These are phyloP conservation scores for Brachyistius frenatus DNA, from an alignment of 2,113 vertebrate species.

Conservation along the genomic window DNA sequence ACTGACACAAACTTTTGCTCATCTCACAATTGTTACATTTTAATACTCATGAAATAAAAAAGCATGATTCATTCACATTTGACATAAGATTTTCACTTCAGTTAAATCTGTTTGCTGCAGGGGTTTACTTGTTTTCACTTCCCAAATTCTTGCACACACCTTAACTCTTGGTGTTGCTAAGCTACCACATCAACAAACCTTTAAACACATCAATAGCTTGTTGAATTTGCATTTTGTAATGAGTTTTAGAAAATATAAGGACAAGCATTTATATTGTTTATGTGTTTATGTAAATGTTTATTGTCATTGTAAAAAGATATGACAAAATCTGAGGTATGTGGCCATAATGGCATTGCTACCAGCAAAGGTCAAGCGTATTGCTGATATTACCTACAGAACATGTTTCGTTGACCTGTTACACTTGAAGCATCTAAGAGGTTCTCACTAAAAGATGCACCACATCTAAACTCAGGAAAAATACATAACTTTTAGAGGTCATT, in stretches of 20 bases:
- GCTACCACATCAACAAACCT: not conserved
- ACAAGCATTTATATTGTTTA: too few relatives aligned
- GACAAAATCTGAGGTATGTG: not conserved
- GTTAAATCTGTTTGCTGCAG: not conserved
- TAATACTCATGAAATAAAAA: too few relatives aligned
- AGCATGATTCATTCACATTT: not conserved
- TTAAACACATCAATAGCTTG: not conserved
- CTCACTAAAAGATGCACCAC: too few relatives aligned
- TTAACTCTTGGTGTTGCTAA: not conserved
- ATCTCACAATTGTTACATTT: too few relatives aligned
- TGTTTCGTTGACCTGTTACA: constrained; percentile 6
- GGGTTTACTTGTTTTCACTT: not conserved
- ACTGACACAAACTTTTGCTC: too few relatives aligned
- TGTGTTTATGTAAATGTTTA: too few relatives aligned
- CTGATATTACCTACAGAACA: not conserved
- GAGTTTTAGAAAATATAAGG: not conserved
- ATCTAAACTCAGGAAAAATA: too few relatives aligned
- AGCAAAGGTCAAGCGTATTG: constrained; percentile 9
- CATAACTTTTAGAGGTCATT: too few relatives aligned
- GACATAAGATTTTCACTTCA: not conserved
- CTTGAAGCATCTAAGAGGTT: not conserved
- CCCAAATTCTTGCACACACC: not conserved
- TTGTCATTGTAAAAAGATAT: too few relatives aligned
- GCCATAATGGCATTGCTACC: constrained; percentile 6
- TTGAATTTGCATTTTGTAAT: constrained; percentile 18